Conservation (phyloP, 2,797 vertebrate genomes). For the Kryptolebias ocellatus region DNA sequence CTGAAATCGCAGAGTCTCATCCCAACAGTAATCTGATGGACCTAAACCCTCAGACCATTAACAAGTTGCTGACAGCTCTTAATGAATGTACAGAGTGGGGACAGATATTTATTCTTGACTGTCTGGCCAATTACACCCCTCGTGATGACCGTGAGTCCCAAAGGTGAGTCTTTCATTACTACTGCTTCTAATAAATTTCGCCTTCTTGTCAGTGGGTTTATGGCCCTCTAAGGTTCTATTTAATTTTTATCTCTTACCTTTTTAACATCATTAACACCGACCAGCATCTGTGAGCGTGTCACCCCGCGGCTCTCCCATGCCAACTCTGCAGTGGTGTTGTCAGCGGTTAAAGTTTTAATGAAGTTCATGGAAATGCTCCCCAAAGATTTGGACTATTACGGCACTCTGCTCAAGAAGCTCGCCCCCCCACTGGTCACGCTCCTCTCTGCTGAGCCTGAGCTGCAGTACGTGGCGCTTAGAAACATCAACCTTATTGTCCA, state of each 20-base stretch:
- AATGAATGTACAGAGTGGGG: constrained; percentile 99
- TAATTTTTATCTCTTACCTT: constrained; percentile 7
- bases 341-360: constrained; percentile 97
- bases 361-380: constrained; percentile 99
- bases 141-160: constrained; percentile 97
- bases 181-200: background rate
- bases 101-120: constrained; percentile 98
- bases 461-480: constrained; percentile 96
- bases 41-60: constrained; percentile 97
- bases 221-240: background rate
- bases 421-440: constrained; percentile 95
- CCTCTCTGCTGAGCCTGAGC: constrained; percentile 94
- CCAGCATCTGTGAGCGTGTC: constrained; percentile 95
- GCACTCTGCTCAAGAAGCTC: constrained; percentile 95
- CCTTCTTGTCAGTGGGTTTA: background rate
- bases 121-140: constrained; percentile 95
- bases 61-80: constrained; percentile 95
- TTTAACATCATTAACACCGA: constrained; percentile 14
- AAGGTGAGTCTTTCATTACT: constrained; percentile 79
- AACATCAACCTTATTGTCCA: constrained; percentile 99
- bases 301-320: constrained; percentile 95
- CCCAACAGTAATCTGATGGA: constrained; percentile 96
- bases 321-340: constrained; percentile 96
- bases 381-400: constrained; percentile 95
- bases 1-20: constrained; percentile 96